A percentile compares a stretch with the other conserved stretches of the same genome.
Conservation (phyloP, 1,140 invertebrate species). For the Drosophila miranda region DNA sequence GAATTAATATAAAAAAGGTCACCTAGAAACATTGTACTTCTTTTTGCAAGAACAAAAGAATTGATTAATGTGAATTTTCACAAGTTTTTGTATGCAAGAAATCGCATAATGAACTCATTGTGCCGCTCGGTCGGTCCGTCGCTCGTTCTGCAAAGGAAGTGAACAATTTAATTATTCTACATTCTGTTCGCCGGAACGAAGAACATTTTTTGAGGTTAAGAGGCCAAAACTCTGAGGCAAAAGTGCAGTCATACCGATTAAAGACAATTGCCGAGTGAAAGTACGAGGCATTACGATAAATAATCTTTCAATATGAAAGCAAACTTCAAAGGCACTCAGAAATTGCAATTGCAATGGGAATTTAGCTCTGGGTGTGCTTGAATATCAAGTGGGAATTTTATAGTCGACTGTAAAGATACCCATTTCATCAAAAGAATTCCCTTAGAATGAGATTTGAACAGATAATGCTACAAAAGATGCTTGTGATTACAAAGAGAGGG, state of each 20-base stretch:
- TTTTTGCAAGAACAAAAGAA: constrained; percentile 70
- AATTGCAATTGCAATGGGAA: constrained; percentile 13
- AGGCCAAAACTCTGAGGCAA: constrained; percentile 49
- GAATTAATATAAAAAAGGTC: constrained; percentile 59
- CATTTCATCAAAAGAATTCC: background rate
- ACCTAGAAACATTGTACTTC: constrained; percentile 35
- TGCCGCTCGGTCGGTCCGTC: constrained; percentile 15
- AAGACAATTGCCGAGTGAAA: constrained; percentile 62
- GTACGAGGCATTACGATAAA: constrained; percentile 32
- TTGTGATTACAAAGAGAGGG: no score
- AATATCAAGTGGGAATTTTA: no score
- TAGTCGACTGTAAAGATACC: background rate
- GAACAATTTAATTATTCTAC: constrained; percentile 69
- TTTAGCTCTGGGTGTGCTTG: background rate
- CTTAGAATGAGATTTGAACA: no score
- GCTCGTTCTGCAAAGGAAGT: constrained; percentile 53
- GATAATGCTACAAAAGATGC: no score
- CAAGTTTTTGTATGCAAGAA: constrained; percentile 46
- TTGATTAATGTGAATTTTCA: constrained; percentile 75
- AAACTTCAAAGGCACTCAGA: constrained; percentile 43
- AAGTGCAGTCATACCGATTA: constrained; percentile 37
- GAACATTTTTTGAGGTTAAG: constrained; percentile 59
- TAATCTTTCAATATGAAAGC: constrained; percentile 13
- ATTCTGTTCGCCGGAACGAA: constrained; percentile 17
- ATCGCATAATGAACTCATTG: constrained; percentile 70